phyloP scores from a whole-genome alignment of 1,140 invertebrate species.

The Heliconius hewitsoni region DNA sequence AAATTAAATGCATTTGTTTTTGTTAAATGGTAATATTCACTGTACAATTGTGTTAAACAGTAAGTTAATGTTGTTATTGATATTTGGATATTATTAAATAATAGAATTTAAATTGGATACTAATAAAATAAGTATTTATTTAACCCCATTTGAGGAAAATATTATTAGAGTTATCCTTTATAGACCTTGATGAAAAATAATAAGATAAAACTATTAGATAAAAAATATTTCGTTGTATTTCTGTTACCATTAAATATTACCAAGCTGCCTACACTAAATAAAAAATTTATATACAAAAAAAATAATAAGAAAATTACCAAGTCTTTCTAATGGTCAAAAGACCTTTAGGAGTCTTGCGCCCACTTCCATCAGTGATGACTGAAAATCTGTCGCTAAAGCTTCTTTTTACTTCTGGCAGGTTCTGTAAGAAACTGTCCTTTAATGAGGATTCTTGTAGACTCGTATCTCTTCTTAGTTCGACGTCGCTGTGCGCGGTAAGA shows the following conservation, averaged over 20 bases:
- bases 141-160: too few species aligned
- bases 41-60: too few species aligned
- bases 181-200: too few species aligned
- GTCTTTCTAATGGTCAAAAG: constrained; percentile 74
- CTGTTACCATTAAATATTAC: neutral
- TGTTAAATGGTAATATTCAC: too few species aligned
- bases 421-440: constrained; percentile 45
- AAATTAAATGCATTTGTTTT: too few species aligned
- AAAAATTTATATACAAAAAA: neutral
- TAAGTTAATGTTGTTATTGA: too few species aligned
- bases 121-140: too few species aligned
- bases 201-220: too few species aligned
- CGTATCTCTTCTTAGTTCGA: constrained; percentile 44
- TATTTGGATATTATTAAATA: too few species aligned
- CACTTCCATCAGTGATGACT: constrained; percentile 62
- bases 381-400: constrained; percentile 75
- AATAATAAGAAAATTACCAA: constrained; percentile 53
- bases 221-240: neutral
- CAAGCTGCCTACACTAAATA: too few species aligned
- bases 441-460: constrained; percentile 55
- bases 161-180: too few species aligned
- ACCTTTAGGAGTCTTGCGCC: constrained; percentile 61
- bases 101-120: too few species aligned
- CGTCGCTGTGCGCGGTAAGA: constrained; percentile 38
- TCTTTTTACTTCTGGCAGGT: constrained; percentile 68